Evolutionary conservation across 2,888 invertebrate genomes (phyloP), one percentile per base, ranked within the genome.

Genomic region (Furcula furcula): DNA sequence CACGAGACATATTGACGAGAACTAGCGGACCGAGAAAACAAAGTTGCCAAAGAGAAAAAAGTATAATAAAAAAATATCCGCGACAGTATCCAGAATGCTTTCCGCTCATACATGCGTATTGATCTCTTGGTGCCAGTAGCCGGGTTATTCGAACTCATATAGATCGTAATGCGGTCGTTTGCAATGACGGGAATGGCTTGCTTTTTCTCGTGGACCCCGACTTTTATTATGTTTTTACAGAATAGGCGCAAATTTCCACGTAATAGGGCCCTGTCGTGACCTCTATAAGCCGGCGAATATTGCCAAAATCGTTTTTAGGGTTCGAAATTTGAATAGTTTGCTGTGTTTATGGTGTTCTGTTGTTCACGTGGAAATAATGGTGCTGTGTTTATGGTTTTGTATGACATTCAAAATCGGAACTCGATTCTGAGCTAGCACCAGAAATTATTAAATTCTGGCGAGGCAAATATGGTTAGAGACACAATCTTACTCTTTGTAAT

Each of bases 251-350:
- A 68, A 65, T 64, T 61, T 45, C 50, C 52, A 36, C 44, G 44
- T 55, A 52, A 60, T 59, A 43, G 39, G 46, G 30, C 40, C 35
- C 23, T 5, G 40, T 43, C 40, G 55, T 61, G 60, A 65, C 68
- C 69, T 66, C 60, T 50, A 49, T 63, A 64, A 68, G 65, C 66
- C 47, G 37, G 32, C 54, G 49, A 49, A 66, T 64, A 63, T 57
- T 59, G 55, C 42, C 55, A 49, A 53, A 55, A 47, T 41, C 54
- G 62, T 59, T 58, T 48, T 37, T 34, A 9, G 28, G 37, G 44
- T 46, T 55, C 45, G 42, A 39, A 40, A 60, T 63, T 61, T 65
- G 55, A 64, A 65, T 65, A 65, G 59, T 52, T 40, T 31, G 32
- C n/a, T 43, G 51, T 56, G 38, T 27, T 35, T 23, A 23, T 2